phyloP scores from a whole-genome alignment of 2,797 vertebrate species.

The Cephalopachus bancanus region DNA sequence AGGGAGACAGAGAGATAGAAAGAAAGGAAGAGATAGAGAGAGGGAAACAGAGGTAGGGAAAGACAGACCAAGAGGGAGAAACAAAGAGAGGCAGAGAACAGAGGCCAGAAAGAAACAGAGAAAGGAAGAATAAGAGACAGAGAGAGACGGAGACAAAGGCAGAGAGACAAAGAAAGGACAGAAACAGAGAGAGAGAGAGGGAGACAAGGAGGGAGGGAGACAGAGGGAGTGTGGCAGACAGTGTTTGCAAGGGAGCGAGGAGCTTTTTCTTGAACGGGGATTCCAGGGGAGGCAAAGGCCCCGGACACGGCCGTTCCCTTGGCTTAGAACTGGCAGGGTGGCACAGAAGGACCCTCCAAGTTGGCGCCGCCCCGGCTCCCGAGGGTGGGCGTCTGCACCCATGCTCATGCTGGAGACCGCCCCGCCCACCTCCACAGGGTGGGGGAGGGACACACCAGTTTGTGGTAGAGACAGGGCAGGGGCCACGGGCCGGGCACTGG shows the following conservation, averaged over 20 bases:
- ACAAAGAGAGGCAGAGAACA: not conserved
- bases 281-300: not conserved
- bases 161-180: no score
- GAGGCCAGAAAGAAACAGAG: not conserved
- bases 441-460: no score
- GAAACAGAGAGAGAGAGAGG: no score
- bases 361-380: no score
- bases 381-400: not conserved
- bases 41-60: not conserved
- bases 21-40: not conserved
- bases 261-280: not conserved
- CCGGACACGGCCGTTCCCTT: not conserved
- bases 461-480: no score
- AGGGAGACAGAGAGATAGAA: not conserved
- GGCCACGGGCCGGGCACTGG: no score
- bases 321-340: rapidly evolving
- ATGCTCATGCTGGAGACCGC: not conserved
- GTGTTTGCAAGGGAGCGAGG: no score
- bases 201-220: no score
- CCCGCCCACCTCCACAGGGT: not conserved
- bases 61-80: not conserved
- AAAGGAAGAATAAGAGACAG: not conserved
- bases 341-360: not conserved
- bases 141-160: not conserved
- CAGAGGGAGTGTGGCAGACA: no score